Percentiles rank a stretch among this genome's conserved stretches.
These are phyloP conservation scores for Beaufortia kweichowensis DNA, from an alignment of 2,113 vertebrate species.

Conservation along the genomic window DNA sequence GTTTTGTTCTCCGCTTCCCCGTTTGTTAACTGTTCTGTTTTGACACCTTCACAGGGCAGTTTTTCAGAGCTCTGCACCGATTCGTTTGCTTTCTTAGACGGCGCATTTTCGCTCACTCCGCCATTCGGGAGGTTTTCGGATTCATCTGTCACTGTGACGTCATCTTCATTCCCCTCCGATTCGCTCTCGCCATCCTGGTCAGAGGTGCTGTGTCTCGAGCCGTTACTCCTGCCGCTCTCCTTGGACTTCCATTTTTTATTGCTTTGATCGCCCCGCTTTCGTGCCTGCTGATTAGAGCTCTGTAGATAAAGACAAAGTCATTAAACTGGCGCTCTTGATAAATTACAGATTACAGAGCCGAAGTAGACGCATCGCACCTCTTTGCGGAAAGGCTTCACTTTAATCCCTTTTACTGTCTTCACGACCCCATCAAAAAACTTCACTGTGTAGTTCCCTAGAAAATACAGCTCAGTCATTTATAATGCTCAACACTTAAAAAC, in stretches of 20 bases:
- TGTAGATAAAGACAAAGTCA: neutral
- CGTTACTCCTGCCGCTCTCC: slow-evolving; percentile 72
- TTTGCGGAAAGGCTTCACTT: slow-evolving; percentile 87
- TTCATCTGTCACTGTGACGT: slow-evolving; percentile 12
- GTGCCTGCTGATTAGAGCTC: slow-evolving; percentile 73
- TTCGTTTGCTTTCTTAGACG: neutral
- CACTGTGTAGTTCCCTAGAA: slow-evolving; percentile 90
- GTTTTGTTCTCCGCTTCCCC: neutral
- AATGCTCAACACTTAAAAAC: neutral
- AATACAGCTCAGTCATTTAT: neutral
- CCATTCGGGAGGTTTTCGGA: slow-evolving; percentile 10
- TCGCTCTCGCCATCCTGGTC: slow-evolving; percentile 75
- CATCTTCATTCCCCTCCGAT: slow-evolving; percentile 69
- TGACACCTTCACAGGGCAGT: neutral
- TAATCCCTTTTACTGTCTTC: slow-evolving; percentile 94
- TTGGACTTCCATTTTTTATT: slow-evolving; percentile 77
- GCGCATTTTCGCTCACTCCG: neutral
- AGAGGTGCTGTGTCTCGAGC: slow-evolving; percentile 65
- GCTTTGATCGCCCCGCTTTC: slow-evolving; percentile 76
- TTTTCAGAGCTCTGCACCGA: slow-evolving; percentile 14
- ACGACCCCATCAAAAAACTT: slow-evolving; percentile 96
- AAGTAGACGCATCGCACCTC: slow-evolving; percentile 72
- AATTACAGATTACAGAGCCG: neutral
- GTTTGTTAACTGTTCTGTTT: neutral
- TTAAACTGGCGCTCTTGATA: neutral